These are phyloP conservation scores for Drosophila dunni DNA, from an alignment of 1,140 invertebrate genomes.

Conservation along the genomic window DNA sequence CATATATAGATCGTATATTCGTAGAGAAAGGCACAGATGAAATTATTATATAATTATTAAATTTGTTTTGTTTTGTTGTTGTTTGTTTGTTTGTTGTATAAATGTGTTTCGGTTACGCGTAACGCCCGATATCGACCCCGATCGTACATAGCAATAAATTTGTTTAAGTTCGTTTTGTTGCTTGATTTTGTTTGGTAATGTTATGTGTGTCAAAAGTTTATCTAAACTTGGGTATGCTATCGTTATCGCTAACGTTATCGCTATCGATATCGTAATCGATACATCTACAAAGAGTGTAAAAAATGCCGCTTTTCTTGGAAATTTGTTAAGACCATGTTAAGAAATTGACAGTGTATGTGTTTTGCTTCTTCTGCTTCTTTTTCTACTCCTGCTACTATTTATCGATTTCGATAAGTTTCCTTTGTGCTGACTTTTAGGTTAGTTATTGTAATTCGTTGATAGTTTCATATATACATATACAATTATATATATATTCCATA, in stretches of 20 bases:
- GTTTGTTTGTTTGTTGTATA: slow-evolving; percentile 33
- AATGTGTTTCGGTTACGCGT: slow-evolving; percentile 24
- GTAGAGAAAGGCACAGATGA: slow-evolving; percentile 81
- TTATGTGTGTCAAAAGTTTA: slow-evolving; percentile 62
- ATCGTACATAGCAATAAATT: slow-evolving; percentile 35
- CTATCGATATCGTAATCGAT: slow-evolving; percentile 4
- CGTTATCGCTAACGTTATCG: slow-evolving; percentile 18
- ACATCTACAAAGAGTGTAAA: slow-evolving; percentile 75
- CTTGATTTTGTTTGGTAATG: slow-evolving; percentile 23
- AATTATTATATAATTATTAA: slow-evolving; percentile 78
- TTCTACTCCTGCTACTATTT: slow-evolving; percentile 10
- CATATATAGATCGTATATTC: slow-evolving; percentile 56
- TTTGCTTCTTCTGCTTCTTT: slow-evolving; percentile 20
- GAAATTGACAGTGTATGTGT: slow-evolving; percentile 78
- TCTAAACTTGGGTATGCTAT: slow-evolving; percentile 63
- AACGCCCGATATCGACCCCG: slow-evolving; percentile 21
- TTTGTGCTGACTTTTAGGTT: slow-evolving; percentile 37
- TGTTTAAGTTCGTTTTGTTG: slow-evolving; percentile 68
- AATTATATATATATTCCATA: slow-evolving; percentile 28
- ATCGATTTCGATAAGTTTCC: slow-evolving; percentile 2
- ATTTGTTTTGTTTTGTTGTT: slow-evolving; percentile 49
- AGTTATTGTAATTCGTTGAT: slow-evolving; percentile 78
- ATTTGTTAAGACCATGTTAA: slow-evolving; percentile 60
- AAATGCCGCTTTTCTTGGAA: slow-evolving; percentile 50
- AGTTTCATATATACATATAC: slow-evolving; percentile 52